Percentiles rank a stretch among this genome's conserved stretches.
phyloP scores from a whole-genome alignment of 1,140 invertebrate species.

The Lasioglossum baleicum region DNA sequence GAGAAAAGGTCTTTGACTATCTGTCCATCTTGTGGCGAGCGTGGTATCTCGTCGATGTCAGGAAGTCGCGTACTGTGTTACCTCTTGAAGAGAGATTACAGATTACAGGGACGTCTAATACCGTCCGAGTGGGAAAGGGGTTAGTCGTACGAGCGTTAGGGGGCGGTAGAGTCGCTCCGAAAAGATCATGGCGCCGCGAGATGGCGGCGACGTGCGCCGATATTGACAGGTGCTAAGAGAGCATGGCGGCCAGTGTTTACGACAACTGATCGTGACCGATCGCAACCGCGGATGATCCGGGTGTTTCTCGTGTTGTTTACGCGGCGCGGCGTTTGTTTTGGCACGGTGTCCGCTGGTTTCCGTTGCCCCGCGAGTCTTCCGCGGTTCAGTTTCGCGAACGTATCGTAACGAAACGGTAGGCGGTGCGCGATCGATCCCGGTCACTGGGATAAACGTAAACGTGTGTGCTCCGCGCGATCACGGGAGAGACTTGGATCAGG shows the following conservation, averaged over 20 bases:
- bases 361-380: too few relatives aligned
- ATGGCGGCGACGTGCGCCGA: conserved; percentile 38
- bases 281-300: conserved; percentile 36
- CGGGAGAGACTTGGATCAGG: conserved; percentile 44
- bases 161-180: too few relatives aligned
- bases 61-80: too few relatives aligned
- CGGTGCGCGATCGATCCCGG: conserved; percentile 8
- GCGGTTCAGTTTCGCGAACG: background rate
- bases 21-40: too few relatives aligned
- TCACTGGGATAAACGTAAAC: conserved; percentile 24
- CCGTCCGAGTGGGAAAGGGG: background rate
- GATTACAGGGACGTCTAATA: too few relatives aligned
- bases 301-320: conserved; percentile 31
- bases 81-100: too few relatives aligned
- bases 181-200: background rate
- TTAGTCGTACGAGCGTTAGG: too few relatives aligned
- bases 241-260: conserved; percentile 75
- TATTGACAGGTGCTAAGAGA: conserved; percentile 72
- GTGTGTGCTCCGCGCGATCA: conserved; percentile 20
- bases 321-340: background rate
- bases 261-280: conserved; percentile 72
- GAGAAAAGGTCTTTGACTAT: too few relatives aligned
- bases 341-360: background rate
- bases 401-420: background rate
- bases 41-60: too few relatives aligned